phyloP scores from a whole-genome alignment of 2,797 vertebrate species.

The Sebastes iracundus region DNA sequence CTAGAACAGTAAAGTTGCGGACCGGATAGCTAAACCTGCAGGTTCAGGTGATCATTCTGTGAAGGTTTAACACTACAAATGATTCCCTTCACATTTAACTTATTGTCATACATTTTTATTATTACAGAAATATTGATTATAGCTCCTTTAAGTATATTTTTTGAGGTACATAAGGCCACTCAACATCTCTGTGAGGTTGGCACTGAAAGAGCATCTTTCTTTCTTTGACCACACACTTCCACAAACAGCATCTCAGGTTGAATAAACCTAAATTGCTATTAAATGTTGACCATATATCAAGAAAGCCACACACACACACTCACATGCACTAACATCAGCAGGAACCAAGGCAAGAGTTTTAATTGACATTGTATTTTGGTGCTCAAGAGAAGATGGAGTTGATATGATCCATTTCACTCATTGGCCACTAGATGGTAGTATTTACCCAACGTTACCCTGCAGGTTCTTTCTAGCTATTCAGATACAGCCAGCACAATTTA shows the following conservation, averaged over 20 bases:
- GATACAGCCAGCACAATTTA: background rate
- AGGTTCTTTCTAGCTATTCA: background rate
- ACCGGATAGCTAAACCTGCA: background rate
- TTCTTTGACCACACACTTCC: background rate
- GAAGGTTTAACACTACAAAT: background rate
- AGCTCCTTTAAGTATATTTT: background rate
- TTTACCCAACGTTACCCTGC: background rate
- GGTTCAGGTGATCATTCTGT: background rate
- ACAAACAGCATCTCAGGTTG: background rate
- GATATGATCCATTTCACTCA: background rate
- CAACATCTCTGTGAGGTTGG: background rate
- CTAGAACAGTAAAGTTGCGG: background rate
- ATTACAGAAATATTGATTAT: background rate
- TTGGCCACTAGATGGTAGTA: constrained; percentile 47
- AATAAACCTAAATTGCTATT: background rate
- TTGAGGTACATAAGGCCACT: background rate
- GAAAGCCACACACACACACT: background rate
- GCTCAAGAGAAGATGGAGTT: background rate
- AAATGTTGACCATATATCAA: background rate
- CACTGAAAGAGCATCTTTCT: background rate
- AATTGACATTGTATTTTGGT: background rate
- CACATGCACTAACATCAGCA: background rate
- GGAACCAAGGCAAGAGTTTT: background rate
- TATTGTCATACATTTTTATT: background rate
- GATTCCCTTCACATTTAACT: background rate